phyloP scores from a whole-genome alignment of 1,140 invertebrate genomes.

The Tetramorium simillimum region DNA sequence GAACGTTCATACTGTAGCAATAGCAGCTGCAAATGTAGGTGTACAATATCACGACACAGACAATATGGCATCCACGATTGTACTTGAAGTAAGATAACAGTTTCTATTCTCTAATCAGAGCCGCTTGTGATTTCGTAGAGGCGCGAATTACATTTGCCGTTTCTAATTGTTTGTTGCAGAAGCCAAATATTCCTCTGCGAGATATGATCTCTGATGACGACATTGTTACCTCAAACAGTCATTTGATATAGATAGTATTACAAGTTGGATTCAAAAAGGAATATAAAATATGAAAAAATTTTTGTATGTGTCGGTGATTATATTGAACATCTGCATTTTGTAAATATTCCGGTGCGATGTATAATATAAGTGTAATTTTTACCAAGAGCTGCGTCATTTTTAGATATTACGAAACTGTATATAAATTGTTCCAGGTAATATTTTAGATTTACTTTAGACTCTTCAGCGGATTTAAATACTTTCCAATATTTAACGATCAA shows the following conservation, averaged over 20 bases:
- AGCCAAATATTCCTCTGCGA: constrained; percentile 71
- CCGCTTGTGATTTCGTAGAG: neutral
- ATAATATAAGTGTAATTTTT: constrained; percentile 36
- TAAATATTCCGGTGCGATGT: constrained; percentile 54
- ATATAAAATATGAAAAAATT: neutral
- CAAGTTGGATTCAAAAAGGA: constrained; percentile 13
- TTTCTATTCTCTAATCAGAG: constrained; percentile 6
- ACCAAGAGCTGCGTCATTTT: neutral
- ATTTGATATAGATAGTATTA: constrained; percentile 63
- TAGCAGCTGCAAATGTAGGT: constrained; percentile 76
- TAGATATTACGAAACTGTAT: constrained; percentile 5
- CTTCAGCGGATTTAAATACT: neutral
- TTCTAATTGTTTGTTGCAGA: constrained; percentile 67
- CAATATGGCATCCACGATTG: constrained; percentile 76
- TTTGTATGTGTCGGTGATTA: constrained; percentile 50
- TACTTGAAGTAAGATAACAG: constrained; percentile 78
- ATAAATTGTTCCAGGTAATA: neutral
- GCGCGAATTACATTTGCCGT: neutral
- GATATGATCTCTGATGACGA: constrained; percentile 78
- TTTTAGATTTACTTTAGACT: neutral
- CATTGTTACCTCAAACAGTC: constrained; percentile 73
- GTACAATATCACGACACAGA: constrained; percentile 78
- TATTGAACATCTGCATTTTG: constrained; percentile 58
- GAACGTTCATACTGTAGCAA: constrained; percentile 76
- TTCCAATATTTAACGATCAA: constrained; percentile 1